Base-by-base conservation (phyloP, 1,140 invertebrate genomes). In the Diplogasteroides magnus region DNA sequence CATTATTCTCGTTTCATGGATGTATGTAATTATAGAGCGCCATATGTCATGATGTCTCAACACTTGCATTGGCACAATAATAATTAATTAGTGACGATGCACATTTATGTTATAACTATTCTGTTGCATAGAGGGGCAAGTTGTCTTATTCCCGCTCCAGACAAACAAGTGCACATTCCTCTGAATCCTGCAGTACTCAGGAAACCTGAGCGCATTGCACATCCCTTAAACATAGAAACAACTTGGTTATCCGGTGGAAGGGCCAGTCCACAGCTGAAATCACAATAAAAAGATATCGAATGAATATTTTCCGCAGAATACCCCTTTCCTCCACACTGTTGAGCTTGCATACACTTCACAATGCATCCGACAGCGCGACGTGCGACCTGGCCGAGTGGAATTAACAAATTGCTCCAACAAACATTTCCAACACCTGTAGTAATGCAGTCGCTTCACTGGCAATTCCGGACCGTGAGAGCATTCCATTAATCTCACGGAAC, bases 171-270 rank as follows among this genome's bases (percentile, higher is more conserved):
- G 37, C 71, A 74, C 3, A 74, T 32, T 32, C 60, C 60, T n/a
- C 59, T 68, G n/a, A 74, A 62, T 31, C 61, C 72, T n/a, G 72
- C 37, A 3, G 72, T 74, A 32, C 72, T 74, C 37, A 63, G 26
- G 69, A 74, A 74, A 29, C 72, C 72, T 19, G 72, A 66, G 31
- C 63, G 55, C 29, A 74, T 72, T 48, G 72, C 72, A 59, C 72
- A 74, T 55, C 61, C 55, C 28, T 74, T 74, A 29, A 69, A 67
- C 0, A 66, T 63, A 62, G 71, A 69, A 26, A 74, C 72, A 23
- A 74, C 63, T 27, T 63, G 26, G 56, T 65, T 74, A 28, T 74
- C 72, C 29, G 72, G 62, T 23, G 72, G 72, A n/a, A 74, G 72
- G 25, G 58, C 72, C 15, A 74, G 72, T 31, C 72, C 72, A 31